Percentiles rank a stretch among this genome's conserved stretches.
These are phyloP conservation scores for Cheilosia grossa DNA, from an alignment of 2,888 invertebrate genomes.

Conservation along the genomic window DNA sequence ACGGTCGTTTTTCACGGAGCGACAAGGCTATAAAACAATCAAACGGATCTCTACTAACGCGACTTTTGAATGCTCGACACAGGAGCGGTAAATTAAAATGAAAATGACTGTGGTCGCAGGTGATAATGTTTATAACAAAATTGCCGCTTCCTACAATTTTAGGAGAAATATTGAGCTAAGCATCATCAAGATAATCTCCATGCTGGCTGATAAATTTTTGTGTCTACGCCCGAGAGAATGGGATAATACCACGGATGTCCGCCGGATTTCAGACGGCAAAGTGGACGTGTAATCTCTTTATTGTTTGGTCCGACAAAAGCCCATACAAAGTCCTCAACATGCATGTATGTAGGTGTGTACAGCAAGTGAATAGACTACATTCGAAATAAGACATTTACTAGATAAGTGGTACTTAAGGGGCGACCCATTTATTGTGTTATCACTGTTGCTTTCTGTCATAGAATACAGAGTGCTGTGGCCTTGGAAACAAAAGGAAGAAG, in stretches of 20 bases:
- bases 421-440: background rate
- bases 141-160: background rate
- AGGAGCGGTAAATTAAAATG: background rate
- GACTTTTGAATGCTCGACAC: too few relatives aligned
- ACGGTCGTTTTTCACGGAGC: too few relatives aligned
- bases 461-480: too few relatives aligned
- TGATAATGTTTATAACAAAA: conserved; percentile 1
- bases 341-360: background rate
- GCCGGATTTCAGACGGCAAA: background rate
- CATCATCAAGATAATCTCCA: conserved; percentile 36
- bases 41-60: too few relatives aligned
- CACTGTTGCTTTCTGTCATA: background rate
- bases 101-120: conserved; percentile 1
- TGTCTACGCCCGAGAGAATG: background rate
- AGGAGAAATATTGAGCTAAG: conserved; percentile 29
- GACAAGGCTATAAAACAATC: too few relatives aligned
- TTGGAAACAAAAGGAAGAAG: too few relatives aligned
- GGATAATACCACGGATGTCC: background rate
- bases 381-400: background rate
- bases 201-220: conserved; percentile 31
- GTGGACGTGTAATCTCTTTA: conserved; percentile 4
- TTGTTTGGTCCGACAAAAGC: background rate
- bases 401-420: conserved; percentile 5
- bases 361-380: background rate
- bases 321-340: background rate